Evolutionary conservation across 2,797 vertebrate species (phyloP), one percentile per base, ranked within the genome.

Genomic region (Alfaro cultratus): DNA sequence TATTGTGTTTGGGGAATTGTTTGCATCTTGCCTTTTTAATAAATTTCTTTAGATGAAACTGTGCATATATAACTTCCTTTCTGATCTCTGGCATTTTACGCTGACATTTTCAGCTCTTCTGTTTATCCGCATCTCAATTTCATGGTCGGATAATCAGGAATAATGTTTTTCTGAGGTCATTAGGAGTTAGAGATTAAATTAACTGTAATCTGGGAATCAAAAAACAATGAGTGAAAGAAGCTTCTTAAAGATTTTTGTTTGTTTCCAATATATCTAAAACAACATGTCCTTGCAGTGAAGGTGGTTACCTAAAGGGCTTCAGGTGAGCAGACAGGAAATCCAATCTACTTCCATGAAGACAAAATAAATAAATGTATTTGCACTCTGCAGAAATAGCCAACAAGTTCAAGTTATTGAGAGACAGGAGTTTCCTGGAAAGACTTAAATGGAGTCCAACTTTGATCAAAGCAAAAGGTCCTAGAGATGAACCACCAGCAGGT

Each of bases 391-490:
- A 68, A 68, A 70, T n/a, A 70, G 36, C 39, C 39, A 43, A 70
- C 29, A 41, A 41, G 9, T 3, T 26, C 23, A 26, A 23, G 21
- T 41, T 23, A 10, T 12, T 68, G 41, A 45, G 26, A 70, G 64
- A 39, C 64, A 68, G 21, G 64, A 43, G 39, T 70, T 70, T 43
- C 26, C 39, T 70, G 67, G 23, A 26, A 68, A 68, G 64, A 68
- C 36, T 68, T 41, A 41, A 68, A 36, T n/a, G 23, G 1, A 70
- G 39, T 45, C 39, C 13, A 70, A 43, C 18, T 39, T 39, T 68
- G 64, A 68, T 68, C 8, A 18, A 41, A 68, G 64, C 10, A 23
- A 12, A 11, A 36, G 2, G 7, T 64, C 36, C 31, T 18, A 23
- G 64, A 67, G 36, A 41, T 34, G 18, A 68, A 68, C 10, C 34